Conservation (phyloP, 2,797 vertebrate species). For the Anguilla pacifica region DNA sequence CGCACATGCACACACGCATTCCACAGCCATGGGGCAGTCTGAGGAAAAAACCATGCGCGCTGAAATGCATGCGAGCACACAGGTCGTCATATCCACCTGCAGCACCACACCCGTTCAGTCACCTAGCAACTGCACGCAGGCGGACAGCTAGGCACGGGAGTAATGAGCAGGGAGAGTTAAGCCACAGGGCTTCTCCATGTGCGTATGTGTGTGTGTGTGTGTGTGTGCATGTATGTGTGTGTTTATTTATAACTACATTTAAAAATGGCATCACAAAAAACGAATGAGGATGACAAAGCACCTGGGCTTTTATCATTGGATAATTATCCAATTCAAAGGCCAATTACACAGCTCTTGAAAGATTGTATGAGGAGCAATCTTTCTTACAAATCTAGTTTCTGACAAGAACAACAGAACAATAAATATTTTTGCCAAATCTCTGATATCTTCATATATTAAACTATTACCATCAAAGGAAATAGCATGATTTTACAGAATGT, state of each 20-base stretch:
- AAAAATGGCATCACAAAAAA: background rate
- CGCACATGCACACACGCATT: background rate
- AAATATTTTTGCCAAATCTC: background rate
- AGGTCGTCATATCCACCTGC: background rate
- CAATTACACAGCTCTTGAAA: background rate
- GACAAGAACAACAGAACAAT: background rate
- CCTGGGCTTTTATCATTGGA: background rate
- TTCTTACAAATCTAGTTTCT: background rate
- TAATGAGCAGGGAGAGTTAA: background rate
- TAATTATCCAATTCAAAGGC: background rate
- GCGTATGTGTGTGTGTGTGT: background rate
- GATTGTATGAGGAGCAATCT: background rate
- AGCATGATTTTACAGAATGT: background rate
- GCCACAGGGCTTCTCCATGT: background rate
- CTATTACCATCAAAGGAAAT: background rate
- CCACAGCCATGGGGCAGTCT: background rate
- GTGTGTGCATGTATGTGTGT: background rate
- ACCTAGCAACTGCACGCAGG: background rate
- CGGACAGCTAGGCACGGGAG: background rate
- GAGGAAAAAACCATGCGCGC: background rate
- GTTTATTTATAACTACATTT: background rate
- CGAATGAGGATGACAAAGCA: background rate
- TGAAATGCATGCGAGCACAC: background rate
- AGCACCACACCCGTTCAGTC: background rate
- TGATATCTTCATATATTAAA: background rate